Base-by-base conservation (phyloP, 2,888 invertebrate genomes). In the Seira musarum region DNA sequence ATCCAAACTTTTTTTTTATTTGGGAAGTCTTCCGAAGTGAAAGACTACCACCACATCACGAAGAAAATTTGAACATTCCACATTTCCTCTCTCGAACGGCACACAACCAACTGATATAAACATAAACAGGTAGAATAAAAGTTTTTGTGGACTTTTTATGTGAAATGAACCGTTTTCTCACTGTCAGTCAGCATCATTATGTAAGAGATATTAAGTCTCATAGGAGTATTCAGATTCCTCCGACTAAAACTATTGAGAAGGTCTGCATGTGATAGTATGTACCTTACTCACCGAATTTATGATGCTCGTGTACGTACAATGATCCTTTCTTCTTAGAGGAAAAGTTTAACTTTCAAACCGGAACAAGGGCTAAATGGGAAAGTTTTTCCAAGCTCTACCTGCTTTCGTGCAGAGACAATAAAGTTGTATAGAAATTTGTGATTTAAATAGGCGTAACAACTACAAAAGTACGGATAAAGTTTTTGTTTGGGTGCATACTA, bases 331-430 rank as follows among this genome's bases (percentile, higher is more conserved):
- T 71, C 35, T 6, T n/a, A 10, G 17, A n/a, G 22, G 30, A 67
- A 24, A 67, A 57, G 57, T 57, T 57, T 40, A 13, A 5, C 13
- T 40, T 57, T 57, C 57, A 74, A 67, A 67, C 24, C 60, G 66
- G 60, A 67, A 66, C 74, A 67, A 74, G 60, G 66, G 30, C 40
- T 30, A 40, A 66, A 67, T 74, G 67, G 21, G 49, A 64, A 68
- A 69, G 75, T 65, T 68, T 57, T 69, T 46, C 40, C 71, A n/a
- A n/a, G 15, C 17, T 57, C 25, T 25, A 35, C 60, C 21, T 63
- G 30, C 21, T 24, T 24, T 35, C 66, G 13, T n/a, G n/a, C n/a
- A n/a, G n/a, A n/a, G n/a, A n/a, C n/a, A n/a, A n/a, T n/a, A n/a
- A n/a, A n/a, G n/a, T n/a, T n/a, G n/a, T n/a, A n/a, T n/a, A n/a